Evolutionary conservation across 1,140 invertebrate genomes (phyloP), one percentile per base, ranked within the genome.

Genomic region (Procambarus virginalis): DNA sequence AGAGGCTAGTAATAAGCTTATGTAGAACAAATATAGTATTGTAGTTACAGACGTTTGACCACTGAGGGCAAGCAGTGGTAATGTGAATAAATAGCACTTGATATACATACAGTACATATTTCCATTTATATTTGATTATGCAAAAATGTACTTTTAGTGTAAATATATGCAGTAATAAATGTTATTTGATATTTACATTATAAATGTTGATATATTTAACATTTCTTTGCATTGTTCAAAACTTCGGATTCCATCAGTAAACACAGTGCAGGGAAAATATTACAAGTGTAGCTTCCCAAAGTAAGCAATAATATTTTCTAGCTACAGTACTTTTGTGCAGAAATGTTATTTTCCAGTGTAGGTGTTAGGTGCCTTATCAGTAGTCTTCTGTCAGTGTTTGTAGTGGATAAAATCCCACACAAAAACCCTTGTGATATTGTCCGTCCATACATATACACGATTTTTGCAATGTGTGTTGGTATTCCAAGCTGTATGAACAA

Each of bases 231-330:
- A 73, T 34, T 73, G 22, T 73, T 34, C 14, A 34, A 73, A 22
- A 73, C 8, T 73, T 73, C 6, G n/a, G 60, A 64, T 20, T 64
- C 12, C 60, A 73, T 73, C 14, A 73, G 14, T 73, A 8, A 73
- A 4, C 5, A 34, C n/a, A 73, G 68, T 73, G 68, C 68, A 73
- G 68, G 68, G 68, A 8, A 34, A 73, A 4, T 73, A 73, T 8
- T 5, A 73, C 68, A 73, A 73, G 68, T 34, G 22, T 73, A 22
- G 68, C 68, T 73, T 73, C 68, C 68, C 68, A 73, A 22, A 73
- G 20, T 73, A 9, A 73, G 68, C 68, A 73, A 73, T 73, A 73
- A 73, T 34, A 73, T 73, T 73, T 73, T 73, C 5, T 73, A 73
- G 68, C 68, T 73, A 73, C 68, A 8, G 34, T 34, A 34, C 34